A percentile compares a stretch with the other conserved stretches of the same genome.
Evolutionary conservation across 2,113 vertebrate genomes (phyloP).

Genomic region (Seriola rivoliana): DNA sequence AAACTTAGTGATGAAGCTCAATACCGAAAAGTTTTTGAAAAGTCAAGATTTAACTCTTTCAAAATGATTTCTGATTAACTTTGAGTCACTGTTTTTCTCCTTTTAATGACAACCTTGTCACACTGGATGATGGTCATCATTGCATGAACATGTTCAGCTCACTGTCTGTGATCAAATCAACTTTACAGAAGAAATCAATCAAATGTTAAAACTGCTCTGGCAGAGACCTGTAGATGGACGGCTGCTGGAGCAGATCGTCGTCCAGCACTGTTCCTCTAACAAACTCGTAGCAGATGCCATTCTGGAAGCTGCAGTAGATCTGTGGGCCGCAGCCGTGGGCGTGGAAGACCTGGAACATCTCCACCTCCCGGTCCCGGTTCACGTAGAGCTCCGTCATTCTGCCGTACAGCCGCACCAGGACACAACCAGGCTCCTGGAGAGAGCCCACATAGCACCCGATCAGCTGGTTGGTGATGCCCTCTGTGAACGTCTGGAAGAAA

Average conservation of each 20-base stretch:
- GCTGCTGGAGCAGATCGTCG: conserved; percentile 78
- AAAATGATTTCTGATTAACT: background rate
- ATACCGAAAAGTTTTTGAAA: too few species aligned
- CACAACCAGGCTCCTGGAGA: conserved; percentile 65
- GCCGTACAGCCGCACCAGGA: conserved; percentile 84
- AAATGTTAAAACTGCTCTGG: background rate
- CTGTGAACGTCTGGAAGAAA: conserved; percentile 79
- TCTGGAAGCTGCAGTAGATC: conserved; percentile 86
- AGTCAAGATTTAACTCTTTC: too few species aligned
- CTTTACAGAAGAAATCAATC: background rate
- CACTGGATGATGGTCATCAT: background rate
- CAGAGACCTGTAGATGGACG: conserved; percentile 83
- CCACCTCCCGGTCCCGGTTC: conserved; percentile 80
- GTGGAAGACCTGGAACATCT: conserved; percentile 82
- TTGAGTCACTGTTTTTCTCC: background rate
- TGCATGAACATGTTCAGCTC: background rate
- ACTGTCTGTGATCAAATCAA: background rate
- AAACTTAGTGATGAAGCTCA: too few species aligned
- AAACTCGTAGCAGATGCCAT: conserved; percentile 88
- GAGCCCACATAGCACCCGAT: conserved; percentile 82
- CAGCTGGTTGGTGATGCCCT: conserved; percentile 86
- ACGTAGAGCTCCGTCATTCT: conserved; percentile 83
- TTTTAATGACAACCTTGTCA: background rate
- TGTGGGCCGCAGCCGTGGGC: conserved; percentile 79
- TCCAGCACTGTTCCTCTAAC: conserved; percentile 80